These are phyloP conservation scores for Polymixis flavicincta DNA, from an alignment of 2,888 invertebrate species.

Conservation along the genomic window DNA sequence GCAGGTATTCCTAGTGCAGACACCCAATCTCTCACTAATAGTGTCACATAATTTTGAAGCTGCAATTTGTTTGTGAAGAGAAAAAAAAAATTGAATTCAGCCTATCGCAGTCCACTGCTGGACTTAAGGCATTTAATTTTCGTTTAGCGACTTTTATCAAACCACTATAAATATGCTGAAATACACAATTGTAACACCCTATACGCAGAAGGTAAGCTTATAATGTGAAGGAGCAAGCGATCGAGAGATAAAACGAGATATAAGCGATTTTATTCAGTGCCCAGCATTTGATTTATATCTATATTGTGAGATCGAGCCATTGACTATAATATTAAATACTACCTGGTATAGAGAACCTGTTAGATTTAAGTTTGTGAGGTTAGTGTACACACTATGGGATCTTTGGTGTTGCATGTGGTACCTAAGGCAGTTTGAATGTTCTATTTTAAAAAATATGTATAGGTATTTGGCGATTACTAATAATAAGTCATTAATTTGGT, in stretches of 20 bases:
- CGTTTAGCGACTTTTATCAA: no score
- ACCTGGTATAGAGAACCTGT: slow-evolving; percentile 53
- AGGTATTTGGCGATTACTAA: no score
- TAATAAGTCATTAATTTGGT: no score
- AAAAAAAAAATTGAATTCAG: no score
- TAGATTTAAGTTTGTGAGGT: slow-evolving; percentile 43
- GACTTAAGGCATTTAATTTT: no score
- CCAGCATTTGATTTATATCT: slow-evolving; percentile 86
- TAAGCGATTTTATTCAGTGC: slow-evolving; percentile 87
- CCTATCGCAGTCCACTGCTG: no score
- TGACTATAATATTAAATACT: slow-evolving; percentile 64
- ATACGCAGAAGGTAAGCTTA: slow-evolving; percentile 68
- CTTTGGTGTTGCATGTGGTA: neutral
- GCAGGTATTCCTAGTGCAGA: no score
- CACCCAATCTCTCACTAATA: no score
- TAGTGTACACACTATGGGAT: slow-evolving; percentile 1
- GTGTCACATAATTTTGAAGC: no score
- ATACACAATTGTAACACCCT: slow-evolving; percentile 60
- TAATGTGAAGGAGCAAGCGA: slow-evolving; percentile 82
- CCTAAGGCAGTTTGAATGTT: no score
- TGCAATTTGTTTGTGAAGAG: no score
- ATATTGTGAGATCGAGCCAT: slow-evolving; percentile 80
- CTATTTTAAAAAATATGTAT: no score
- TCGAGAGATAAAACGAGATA: slow-evolving; percentile 81
- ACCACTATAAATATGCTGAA: neutral